Conservation (phyloP, 2,113 vertebrate genomes). For the Glaucomys volans region DNA sequence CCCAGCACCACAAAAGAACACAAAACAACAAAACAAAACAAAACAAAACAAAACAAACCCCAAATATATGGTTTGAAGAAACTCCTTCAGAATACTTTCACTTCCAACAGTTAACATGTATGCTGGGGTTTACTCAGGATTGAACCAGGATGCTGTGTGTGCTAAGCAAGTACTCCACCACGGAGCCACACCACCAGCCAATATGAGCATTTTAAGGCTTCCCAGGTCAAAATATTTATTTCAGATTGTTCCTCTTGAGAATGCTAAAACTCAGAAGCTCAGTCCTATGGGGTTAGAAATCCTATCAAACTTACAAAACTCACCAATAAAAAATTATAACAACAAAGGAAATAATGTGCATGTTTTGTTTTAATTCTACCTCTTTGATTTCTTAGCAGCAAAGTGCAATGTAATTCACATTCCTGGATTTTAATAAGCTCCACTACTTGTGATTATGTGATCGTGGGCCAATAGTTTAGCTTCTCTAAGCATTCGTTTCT, state of each 20-base stretch:
- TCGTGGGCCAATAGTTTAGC: background rate
- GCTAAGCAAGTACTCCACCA: background rate
- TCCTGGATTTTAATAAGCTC: background rate
- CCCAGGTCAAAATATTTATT: background rate
- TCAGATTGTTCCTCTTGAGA: background rate
- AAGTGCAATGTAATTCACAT: background rate
- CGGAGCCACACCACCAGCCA: background rate
- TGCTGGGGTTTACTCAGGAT: background rate
- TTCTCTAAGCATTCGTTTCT: background rate
- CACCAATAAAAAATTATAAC: background rate
- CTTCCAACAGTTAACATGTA: background rate
- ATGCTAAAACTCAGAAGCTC: background rate
- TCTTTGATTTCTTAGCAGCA: conserved; percentile 13
- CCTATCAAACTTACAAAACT: background rate
- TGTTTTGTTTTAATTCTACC: background rate
- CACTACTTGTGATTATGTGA: background rate
- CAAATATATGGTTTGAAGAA: background rate
- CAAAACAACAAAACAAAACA: too few relatives aligned
- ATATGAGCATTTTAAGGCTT: background rate
- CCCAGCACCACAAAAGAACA: too few relatives aligned
- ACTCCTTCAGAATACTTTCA: background rate
- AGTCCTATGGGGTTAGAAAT: background rate
- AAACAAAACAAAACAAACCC: too few relatives aligned
- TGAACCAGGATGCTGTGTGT: background rate
- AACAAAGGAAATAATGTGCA: background rate